A percentile compares a stretch with the other conserved stretches of the same genome.
Evolutionary conservation across 2,888 invertebrate genomes (phyloP).

Genomic region (Scelioninae gen. 1): DNA sequence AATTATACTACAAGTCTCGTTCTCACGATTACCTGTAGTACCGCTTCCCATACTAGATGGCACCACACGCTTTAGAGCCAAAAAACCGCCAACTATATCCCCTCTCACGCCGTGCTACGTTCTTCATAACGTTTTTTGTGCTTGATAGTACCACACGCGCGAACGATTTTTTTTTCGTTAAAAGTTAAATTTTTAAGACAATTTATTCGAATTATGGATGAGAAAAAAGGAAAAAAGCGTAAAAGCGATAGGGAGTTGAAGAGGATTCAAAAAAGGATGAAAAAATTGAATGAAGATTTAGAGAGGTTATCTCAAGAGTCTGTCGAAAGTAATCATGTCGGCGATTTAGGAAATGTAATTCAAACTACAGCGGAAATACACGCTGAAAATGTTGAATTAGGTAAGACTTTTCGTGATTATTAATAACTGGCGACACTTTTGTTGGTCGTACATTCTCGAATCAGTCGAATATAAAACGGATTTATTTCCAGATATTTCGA

Average conservation of each 20-base stretch:
- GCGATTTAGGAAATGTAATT: not conserved
- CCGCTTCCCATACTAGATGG: constrained; percentile 8
- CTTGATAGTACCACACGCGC: constrained; percentile 5
- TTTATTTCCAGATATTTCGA: not conserved
- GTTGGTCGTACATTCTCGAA: constrained; percentile 5
- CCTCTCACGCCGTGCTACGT: not conserved
- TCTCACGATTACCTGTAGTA: constrained; percentile 29
- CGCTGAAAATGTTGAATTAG: not conserved
- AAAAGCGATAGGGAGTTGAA: not conserved
- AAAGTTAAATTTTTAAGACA: not conserved
- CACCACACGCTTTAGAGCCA: constrained; percentile 9
- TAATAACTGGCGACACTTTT: not conserved
- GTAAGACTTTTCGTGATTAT: constrained; percentile 13
- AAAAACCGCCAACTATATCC: not conserved
- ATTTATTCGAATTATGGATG: not conserved
- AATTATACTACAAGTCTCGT: too few species aligned
- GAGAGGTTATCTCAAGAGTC: not conserved
- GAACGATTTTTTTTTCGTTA: not conserved
- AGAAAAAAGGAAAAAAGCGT: constrained; percentile 7
- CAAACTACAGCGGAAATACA: not conserved
- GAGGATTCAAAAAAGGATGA: constrained; percentile 7
- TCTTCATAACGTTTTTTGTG: constrained; percentile 30
- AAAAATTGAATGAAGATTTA: constrained; percentile 1
- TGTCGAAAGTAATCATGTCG: not conserved
- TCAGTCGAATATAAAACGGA: not conserved